phyloP scores from a whole-genome alignment of 2,113 vertebrate genomes.

The Ictalurus furcatus region DNA sequence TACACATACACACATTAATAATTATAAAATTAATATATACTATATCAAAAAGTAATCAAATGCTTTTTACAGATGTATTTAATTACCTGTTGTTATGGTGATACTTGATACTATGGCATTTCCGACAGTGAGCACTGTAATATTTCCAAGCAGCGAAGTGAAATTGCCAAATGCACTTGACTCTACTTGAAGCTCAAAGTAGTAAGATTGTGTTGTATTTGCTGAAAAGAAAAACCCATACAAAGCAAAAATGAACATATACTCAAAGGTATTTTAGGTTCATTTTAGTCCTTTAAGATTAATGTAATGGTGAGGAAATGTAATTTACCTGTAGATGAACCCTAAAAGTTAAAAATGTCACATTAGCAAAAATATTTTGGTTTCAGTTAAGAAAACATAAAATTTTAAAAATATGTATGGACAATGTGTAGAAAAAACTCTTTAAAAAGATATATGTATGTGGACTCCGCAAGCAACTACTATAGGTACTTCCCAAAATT shows the following conservation, averaged over 20 bases:
- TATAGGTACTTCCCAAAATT: not conserved
- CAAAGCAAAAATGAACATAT: not conserved
- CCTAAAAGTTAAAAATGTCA: slow-evolving; percentile 50
- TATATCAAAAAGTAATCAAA: not conserved
- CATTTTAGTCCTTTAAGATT: not conserved
- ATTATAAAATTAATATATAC: not conserved
- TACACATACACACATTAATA: not conserved
- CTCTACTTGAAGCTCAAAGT: slow-evolving; percentile 57
- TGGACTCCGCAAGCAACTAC: too few relatives aligned
- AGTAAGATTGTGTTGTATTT: slow-evolving; percentile 55
- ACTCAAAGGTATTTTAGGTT: not conserved
- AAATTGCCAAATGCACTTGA: accelerated
- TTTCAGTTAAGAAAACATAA: not conserved
- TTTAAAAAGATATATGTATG: not conserved
- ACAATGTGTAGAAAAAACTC: too few relatives aligned
- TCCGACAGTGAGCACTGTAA: accelerated
- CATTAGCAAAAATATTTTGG: not conserved
- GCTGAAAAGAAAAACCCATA: slow-evolving; percentile 46
- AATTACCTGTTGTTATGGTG: slow-evolving; percentile 62
- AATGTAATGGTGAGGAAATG: slow-evolving; percentile 15
- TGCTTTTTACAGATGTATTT: not conserved
- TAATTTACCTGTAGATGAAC: slow-evolving; percentile 47
- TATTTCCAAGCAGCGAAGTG: accelerated
- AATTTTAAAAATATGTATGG: not conserved
- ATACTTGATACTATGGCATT: accelerated